A percentile compares a stretch with the other conserved stretches of the same genome.
Conservation (phyloP, 2,797 vertebrate genomes). For the Xiphophorus birchmanni region DNA sequence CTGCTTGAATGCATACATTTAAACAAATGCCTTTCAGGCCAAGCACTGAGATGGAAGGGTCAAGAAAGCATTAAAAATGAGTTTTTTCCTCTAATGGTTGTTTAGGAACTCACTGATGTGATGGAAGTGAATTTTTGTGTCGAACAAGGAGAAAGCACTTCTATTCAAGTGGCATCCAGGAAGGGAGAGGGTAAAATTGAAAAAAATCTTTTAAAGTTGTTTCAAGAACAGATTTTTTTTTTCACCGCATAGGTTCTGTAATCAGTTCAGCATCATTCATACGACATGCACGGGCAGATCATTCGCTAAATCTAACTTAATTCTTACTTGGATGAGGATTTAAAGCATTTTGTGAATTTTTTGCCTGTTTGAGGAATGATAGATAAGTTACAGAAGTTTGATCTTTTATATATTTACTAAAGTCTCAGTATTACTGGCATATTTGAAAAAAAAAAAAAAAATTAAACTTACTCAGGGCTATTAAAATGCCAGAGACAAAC, state of each 20-base stretch:
- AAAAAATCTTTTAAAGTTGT: conserved; percentile 14
- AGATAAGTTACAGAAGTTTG: conserved; percentile 54
- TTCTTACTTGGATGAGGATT: conserved; percentile 85
- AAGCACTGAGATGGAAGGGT: conserved; percentile 16
- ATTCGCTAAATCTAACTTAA: conserved; percentile 60
- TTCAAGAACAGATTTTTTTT: conserved; percentile 5
- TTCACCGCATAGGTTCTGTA: conserved; percentile 23
- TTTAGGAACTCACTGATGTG: conserved; percentile 50
- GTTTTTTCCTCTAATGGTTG: conserved; percentile 14
- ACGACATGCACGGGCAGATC: conserved; percentile 78
- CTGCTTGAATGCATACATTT: conserved; percentile 14
- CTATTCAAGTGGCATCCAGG: conserved; percentile 59
- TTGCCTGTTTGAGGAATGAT: conserved; percentile 83
- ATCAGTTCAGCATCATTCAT: conserved; percentile 69
- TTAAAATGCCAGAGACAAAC: conserved; percentile 84
- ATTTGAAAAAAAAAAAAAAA: conserved; percentile 1
- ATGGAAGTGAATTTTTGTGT: conserved; percentile 57
- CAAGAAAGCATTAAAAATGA: conserved; percentile 9
- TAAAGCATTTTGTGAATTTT: conserved; percentile 86
- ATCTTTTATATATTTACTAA: conserved; percentile 8
- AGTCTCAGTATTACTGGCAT: conserved; percentile 15
- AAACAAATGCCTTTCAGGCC: conserved; percentile 11
- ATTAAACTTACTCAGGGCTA: conserved; percentile 83
- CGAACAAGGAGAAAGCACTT: conserved; percentile 19
- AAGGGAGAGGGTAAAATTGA: conserved; percentile 18